A percentile compares a stretch with the other conserved stretches of the same genome.
phyloP scores from a whole-genome alignment of 2,797 vertebrate species.

The Melanotaenia parkinsoni region DNA sequence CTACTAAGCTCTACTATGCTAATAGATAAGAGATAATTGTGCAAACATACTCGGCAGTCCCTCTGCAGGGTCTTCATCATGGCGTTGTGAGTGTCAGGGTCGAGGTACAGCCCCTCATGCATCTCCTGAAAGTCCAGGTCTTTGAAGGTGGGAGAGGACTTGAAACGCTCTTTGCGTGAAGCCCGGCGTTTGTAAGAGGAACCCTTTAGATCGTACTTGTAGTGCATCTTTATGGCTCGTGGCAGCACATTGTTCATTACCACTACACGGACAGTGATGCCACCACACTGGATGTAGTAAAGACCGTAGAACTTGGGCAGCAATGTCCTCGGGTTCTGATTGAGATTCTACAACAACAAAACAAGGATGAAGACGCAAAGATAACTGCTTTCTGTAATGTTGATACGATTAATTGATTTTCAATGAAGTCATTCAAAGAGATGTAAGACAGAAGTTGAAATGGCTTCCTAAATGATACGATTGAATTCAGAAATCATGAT shows the following conservation, averaged over 20 bases:
- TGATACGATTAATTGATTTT: neutral
- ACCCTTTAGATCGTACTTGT: constrained; percentile 96
- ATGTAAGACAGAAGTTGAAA: neutral
- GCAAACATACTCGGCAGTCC: constrained; percentile 90
- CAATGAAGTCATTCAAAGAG: neutral
- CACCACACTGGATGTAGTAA: constrained; percentile 92
- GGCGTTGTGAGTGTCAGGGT: constrained; percentile 90
- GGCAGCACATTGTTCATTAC: constrained; percentile 98
- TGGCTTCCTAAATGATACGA: neutral
- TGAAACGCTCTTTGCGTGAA: constrained; percentile 90
- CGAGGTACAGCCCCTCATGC: constrained; percentile 92
- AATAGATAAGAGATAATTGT: neutral
- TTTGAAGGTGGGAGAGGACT: constrained; percentile 92
- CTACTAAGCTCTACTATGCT: neutral
- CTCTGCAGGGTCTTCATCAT: constrained; percentile 95
- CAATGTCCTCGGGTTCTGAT: constrained; percentile 95
- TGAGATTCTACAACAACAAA: constrained; percentile 87
- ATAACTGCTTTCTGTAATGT: neutral
- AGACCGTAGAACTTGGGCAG: constrained; percentile 98
- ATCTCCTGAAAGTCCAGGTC: constrained; percentile 97
- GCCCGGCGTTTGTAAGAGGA: constrained; percentile 94
- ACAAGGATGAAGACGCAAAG: neutral
- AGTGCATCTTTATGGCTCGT: constrained; percentile 91
- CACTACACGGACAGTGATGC: constrained; percentile 90
- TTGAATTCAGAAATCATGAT: neutral